A percentile compares a stretch with the other conserved stretches of the same genome.
These are phyloP conservation scores for Ophion costatus DNA, from an alignment of 2,888 invertebrate genomes.

Conservation along the genomic window DNA sequence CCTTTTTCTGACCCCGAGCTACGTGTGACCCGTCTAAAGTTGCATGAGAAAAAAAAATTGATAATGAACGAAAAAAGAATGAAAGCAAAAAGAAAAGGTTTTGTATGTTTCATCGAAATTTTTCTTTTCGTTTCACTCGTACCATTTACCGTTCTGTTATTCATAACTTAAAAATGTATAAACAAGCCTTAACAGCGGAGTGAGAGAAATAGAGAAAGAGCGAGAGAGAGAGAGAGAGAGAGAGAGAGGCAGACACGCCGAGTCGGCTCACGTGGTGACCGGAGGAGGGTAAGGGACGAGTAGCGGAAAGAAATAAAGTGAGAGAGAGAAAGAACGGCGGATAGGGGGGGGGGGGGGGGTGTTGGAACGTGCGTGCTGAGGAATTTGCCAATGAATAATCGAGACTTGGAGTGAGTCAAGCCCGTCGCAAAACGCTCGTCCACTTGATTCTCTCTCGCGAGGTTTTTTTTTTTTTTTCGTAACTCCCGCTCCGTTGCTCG, in stretches of 20 bases:
- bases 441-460: conserved; percentile 33
- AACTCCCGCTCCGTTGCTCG: background rate
- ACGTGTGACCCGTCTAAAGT: too few species aligned
- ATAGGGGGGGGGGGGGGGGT: too few species aligned
- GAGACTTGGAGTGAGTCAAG: conserved; percentile 71
- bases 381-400: conserved; percentile 78
- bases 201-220: background rate
- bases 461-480: conserved; percentile 11
- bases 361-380: conserved; percentile 64
- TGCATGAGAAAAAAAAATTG: too few species aligned
- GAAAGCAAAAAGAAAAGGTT: too few species aligned
- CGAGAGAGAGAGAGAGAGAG: too few species aligned
- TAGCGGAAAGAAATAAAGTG: background rate
- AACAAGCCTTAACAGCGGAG: conserved; percentile 53
- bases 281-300: background rate
- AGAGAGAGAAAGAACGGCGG: conserved; percentile 13
- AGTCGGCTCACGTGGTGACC: background rate
- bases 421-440: conserved; percentile 61
- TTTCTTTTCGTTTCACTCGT: conserved; percentile 11
- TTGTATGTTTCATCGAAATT: too few species aligned
- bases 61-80: too few species aligned
- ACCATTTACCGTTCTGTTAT: conserved; percentile 46
- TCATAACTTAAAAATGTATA: conserved; percentile 64
- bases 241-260: conserved; percentile 26
- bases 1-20: too few species aligned